Base-by-base conservation (phyloP, 2,888 invertebrate genomes). In the Cheilosia soror region DNA sequence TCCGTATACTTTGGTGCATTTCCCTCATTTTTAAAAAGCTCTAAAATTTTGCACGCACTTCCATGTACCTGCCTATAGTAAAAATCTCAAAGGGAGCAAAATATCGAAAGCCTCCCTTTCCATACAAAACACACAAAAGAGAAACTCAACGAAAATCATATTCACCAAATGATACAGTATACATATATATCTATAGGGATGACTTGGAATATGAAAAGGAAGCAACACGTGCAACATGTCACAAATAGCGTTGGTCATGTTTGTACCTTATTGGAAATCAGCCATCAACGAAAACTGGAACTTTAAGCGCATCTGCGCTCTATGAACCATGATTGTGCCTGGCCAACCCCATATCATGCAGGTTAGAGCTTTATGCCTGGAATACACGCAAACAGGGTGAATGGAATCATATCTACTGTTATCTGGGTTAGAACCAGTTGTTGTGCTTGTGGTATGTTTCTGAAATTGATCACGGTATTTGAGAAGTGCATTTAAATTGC, bases 211-310 rank as follows among this genome's bases (percentile, higher is more conserved):
- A 7, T 29, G 60, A 49, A 53, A 62, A 53, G 13, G 53, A 72
- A 72, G 60, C 72, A 72, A 72, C 72, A 72, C 72, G 72, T 72
- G 72, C 62, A 72, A 72, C 72, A 72, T 62, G n/a, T 13, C 37
- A 47, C 51, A 37, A 9, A 7, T n/a, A 13, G 20, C 5, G 4
- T 58, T 71, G 49, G n/a, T 15, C 27, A 37, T 60, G 71, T 49
- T 25, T 25, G 57, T 5, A 7, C 27, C 25, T 4, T 25, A 44
- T 1, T 37, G 25, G 57, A 51, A 58, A 15, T 31, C 20, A 3
- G 13, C 7, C 40, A 2, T 27, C 15, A 25, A 6, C 7, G 27
- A 53, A 66, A 37, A 15, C 5, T 58, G 33, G 37, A 42, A 42
- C 13, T 6, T 11, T 25, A 6, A 15, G 4, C 25, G 62, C 60